These are phyloP conservation scores for Styela clava DNA, from an alignment of 23 tunicate species.

Conservation along the genomic window DNA sequence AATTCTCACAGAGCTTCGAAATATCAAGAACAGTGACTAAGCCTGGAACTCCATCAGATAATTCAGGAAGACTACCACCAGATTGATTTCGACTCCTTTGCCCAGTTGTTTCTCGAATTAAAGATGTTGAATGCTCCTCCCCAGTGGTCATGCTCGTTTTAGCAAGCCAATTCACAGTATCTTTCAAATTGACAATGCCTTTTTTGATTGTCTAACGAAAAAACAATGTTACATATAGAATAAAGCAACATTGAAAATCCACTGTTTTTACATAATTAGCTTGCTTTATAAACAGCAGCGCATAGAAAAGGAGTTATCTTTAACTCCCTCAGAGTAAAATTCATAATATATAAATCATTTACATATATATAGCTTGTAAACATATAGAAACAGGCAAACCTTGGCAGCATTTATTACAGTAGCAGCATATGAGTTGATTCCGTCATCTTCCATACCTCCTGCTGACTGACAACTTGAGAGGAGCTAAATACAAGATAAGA, in stretches of 20 bases:
- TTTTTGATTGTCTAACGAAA: constrained; percentile 62
- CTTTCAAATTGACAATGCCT: constrained; percentile 67
- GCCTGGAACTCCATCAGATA: constrained; percentile 37
- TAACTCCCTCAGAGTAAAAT: too few species aligned
- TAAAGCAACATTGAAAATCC: background rate
- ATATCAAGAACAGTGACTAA: constrained; percentile 63
- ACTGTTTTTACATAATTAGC: background rate
- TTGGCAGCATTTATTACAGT: constrained; percentile 88
- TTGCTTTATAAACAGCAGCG: too few species aligned
- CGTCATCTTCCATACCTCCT: constrained; percentile 76
- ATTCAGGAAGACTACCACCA: constrained; percentile 18
- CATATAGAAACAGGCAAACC: too few species aligned
- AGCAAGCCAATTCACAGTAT: constrained; percentile 91
- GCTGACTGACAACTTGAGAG: constrained; percentile 48
- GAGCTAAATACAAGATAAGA: constrained; percentile 20
- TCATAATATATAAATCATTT: too few species aligned
- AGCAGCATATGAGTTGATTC: constrained; percentile 70
- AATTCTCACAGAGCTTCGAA: constrained; percentile 9
- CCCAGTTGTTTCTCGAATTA: background rate
- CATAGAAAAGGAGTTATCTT: too few species aligned
- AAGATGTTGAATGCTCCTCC: background rate
- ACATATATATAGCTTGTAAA: too few species aligned
- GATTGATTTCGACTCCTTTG: constrained; percentile 8
- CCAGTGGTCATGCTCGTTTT: constrained; percentile 36
- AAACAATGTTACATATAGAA: background rate